Evolutionary conservation across 2,113 vertebrate species (phyloP), one percentile per base, ranked within the genome.

Genomic region (Embiotoca jacksoni): DNA sequence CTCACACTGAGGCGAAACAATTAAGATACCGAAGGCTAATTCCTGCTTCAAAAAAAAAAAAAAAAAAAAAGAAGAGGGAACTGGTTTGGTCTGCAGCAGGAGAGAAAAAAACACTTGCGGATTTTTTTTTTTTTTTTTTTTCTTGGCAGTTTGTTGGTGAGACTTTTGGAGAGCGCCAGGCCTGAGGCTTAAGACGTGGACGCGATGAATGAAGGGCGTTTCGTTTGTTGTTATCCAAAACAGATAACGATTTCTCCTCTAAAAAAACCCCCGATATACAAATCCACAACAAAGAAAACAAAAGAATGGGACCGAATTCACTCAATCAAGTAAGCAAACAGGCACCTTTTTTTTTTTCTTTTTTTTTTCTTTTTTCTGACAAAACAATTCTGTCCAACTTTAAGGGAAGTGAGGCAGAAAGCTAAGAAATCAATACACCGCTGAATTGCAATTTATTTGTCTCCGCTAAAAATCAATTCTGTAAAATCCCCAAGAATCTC

Each of bases 1-100:
- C 75, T 84, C 81, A 69, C 3, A 9, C 66, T 41, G 50, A 70
- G 70, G 78, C 47, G 37, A 78, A 73, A 77, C 83, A 69, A 82
- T 81, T 62, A 57, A 64, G 77, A 79, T 50, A 53, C 59, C 2
- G 30, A 58, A 8, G 62, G 47, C 39, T 75, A 74, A 71, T 75
- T 78, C 61, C 33, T 65, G 37, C 57, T 80, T 60, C 16, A 56
- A 49, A 67, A 52, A 32, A 23, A 23, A 23, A 23, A 23, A 23
- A 23, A 23, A 23, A 23, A 23, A 23, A 23, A 23, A 23, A 23
- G 23, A 23, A 23, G 23, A 23, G 23, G 23, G 6, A 32, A 66
- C 11, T 33, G 62, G 35, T 63, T 63, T 65, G 59, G 44, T 78
- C 58, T 76, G 15, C 60, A 33, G 64, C 10, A 47, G n/a, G 16